Conservation (phyloP, 2,888 invertebrate genomes). For the Patella pellucida region DNA sequence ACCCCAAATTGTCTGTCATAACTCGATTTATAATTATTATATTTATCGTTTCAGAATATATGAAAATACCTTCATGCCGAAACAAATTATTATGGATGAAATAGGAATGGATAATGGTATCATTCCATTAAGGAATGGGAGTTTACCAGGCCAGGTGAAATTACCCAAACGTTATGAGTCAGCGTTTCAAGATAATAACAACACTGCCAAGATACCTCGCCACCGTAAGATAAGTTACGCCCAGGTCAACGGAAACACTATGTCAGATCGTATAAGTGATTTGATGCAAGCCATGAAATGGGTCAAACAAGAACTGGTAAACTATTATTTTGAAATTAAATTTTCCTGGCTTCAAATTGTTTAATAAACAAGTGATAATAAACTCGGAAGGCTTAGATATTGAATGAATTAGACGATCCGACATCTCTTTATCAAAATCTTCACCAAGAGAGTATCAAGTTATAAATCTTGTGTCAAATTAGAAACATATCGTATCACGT, state of each 20-base stretch:
- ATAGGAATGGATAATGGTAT: conserved; percentile 47
- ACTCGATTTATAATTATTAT: too few species aligned
- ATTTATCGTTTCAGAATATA: too few species aligned
- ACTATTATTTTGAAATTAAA: not conserved
- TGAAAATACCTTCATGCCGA: too few species aligned
- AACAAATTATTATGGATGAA: conserved; percentile 26
- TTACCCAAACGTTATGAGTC: conserved; percentile 54
- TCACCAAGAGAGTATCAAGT: too few species aligned
- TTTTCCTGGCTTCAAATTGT: not conserved
- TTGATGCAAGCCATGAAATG: conserved; percentile 56
- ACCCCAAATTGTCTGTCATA: too few species aligned
- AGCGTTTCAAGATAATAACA: conserved; percentile 32
- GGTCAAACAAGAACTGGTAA: conserved; percentile 60
- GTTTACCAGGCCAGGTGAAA: conserved; percentile 50
- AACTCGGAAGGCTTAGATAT: too few species aligned
- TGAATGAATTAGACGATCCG: too few species aligned
- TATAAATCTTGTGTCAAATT: too few species aligned
- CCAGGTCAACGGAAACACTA: conserved; percentile 31
- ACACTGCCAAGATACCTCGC: conserved; percentile 29
- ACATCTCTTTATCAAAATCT: too few species aligned
- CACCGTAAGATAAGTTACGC: conserved; percentile 35
- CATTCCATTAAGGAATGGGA: conserved; percentile 51
- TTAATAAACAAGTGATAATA: too few species aligned
- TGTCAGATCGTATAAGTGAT: conserved; percentile 47
- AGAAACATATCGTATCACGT: too few species aligned